phyloP scores from a whole-genome alignment of 2,797 vertebrate species.

The Tolypeutes matacus region DNA sequence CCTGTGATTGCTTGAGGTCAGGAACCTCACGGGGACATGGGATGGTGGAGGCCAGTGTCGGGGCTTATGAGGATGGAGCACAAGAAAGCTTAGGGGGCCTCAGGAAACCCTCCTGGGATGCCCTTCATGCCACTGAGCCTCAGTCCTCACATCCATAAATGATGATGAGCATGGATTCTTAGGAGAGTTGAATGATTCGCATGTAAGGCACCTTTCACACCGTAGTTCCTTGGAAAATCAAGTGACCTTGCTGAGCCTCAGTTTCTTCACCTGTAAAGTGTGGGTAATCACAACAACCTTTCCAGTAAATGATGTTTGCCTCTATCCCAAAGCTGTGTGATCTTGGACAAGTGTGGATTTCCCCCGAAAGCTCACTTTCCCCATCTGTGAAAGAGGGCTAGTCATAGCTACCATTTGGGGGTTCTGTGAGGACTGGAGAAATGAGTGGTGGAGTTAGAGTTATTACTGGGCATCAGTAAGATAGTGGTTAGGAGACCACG shows the following conservation, averaged over 20 bases:
- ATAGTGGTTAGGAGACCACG: too few species aligned
- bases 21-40: too few species aligned
- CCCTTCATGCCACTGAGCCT: not conserved
- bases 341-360: too few species aligned
- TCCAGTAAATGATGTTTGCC: too few species aligned
- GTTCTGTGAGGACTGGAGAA: not conserved
- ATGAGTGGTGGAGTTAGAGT: not conserved
- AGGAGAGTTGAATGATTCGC: not conserved
- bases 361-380: too few species aligned
- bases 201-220: not conserved
- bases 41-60: not conserved
- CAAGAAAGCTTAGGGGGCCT: accelerated
- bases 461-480: accelerated
- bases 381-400: too few species aligned
- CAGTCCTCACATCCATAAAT: not conserved
- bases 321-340: too few species aligned
- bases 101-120: not conserved
- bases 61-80: not conserved
- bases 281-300: not conserved
- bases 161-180: accelerated
- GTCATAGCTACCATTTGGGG: too few species aligned
- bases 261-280: too few species aligned
- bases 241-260: not conserved
- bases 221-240: accelerated
- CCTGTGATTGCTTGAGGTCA: too few species aligned